phyloP scores from a whole-genome alignment of 2,797 vertebrate genomes.

The Microctenopoma lineatum region DNA sequence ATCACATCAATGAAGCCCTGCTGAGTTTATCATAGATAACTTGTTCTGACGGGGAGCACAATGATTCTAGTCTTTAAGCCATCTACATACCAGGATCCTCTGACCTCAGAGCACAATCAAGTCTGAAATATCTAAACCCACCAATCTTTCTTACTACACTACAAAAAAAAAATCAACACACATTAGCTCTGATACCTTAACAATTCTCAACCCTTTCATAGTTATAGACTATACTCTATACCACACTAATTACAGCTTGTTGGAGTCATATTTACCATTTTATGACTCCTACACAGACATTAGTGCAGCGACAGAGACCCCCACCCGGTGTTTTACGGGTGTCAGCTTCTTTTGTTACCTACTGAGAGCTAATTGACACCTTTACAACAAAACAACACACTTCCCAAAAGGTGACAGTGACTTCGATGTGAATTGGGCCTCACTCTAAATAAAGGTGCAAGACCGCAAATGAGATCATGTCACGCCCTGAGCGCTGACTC shows the following conservation, averaged over 20 bases:
- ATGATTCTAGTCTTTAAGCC: no score
- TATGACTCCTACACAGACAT: constrained; percentile 39
- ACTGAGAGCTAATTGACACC: constrained; percentile 59
- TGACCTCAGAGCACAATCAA: no score
- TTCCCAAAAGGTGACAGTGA: constrained; percentile 14
- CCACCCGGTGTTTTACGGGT: constrained; percentile 35
- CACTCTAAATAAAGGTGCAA: constrained; percentile 22
- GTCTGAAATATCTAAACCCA: no score
- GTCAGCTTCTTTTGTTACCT: constrained; percentile 53
- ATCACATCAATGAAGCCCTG: constrained; percentile 52
- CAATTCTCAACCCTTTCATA: background rate
- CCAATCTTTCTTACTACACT: no score
- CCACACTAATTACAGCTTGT: constrained; percentile 11
- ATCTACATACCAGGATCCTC: no score
- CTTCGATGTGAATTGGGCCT: constrained; percentile 27
- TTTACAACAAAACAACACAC: constrained; percentile 38
- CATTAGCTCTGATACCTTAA: constrained; percentile 1
- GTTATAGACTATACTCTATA: background rate
- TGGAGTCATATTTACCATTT: constrained; percentile 44
- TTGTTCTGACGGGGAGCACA: background rate
- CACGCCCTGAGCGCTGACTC: constrained; percentile 14
- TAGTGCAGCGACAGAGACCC: constrained; percentile 46
- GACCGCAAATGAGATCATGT: constrained; percentile 39
- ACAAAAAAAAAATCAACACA: background rate
- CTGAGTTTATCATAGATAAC: constrained; percentile 30